phyloP scores from a whole-genome alignment of 2,888 invertebrate genomes.

The Dascillus cervinus region DNA sequence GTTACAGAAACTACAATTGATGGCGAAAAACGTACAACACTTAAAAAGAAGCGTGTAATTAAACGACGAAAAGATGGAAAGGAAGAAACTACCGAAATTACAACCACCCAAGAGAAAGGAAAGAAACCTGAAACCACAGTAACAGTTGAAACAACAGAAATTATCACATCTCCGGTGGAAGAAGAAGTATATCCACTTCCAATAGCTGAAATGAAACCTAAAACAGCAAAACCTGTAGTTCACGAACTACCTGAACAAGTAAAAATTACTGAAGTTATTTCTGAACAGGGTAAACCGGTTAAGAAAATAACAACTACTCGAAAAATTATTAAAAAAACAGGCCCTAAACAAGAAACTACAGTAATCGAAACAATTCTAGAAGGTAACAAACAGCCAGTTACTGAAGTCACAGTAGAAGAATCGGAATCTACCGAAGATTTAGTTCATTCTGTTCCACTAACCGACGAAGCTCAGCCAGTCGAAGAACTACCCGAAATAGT shows the following conservation, averaged over 20 bases:
- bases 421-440: slow-evolving; percentile 29
- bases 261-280: slow-evolving; percentile 16
- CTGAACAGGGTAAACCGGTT: slow-evolving; percentile 15
- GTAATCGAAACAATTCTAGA: slow-evolving; percentile 41
- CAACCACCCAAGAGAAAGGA: slow-evolving; percentile 36
- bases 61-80: slow-evolving; percentile 25
- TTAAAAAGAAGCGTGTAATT: slow-evolving; percentile 21
- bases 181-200: slow-evolving; percentile 15
- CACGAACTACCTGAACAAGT: slow-evolving; percentile 22
- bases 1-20: slow-evolving; percentile 21
- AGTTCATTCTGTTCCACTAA: neutral
- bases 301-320: slow-evolving; percentile 30
- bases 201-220: slow-evolving; percentile 9
- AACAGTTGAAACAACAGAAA: slow-evolving; percentile 29
- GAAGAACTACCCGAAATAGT: slow-evolving; percentile 20
- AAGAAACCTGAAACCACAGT: slow-evolving; percentile 33
- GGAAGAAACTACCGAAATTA: slow-evolving; percentile 38
- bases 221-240: slow-evolving; percentile 16
- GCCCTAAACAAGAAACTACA: slow-evolving; percentile 28
- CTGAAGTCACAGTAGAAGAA: slow-evolving; percentile 17
- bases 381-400: slow-evolving; percentile 19
- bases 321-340: slow-evolving; percentile 34
- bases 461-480: slow-evolving; percentile 30
- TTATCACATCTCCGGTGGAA: slow-evolving; percentile 24
- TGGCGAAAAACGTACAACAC: slow-evolving; percentile 21